These are phyloP conservation scores for Daptonema setosum DNA, from an alignment of 2,888 invertebrate genomes.

Conservation along the genomic window DNA sequence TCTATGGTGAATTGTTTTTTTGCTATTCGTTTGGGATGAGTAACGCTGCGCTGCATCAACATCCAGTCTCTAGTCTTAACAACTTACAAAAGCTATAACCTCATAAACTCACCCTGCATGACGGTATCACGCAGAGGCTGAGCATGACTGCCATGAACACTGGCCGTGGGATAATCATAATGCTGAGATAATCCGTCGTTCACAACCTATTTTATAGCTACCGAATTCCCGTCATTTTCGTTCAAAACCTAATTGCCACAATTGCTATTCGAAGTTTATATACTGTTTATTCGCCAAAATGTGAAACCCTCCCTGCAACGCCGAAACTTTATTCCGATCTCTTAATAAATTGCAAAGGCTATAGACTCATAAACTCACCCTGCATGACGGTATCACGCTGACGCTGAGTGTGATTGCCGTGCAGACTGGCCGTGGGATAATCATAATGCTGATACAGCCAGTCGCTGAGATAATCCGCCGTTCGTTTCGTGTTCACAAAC, in stretches of 20 bases:
- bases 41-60: too few species aligned
- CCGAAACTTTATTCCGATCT: too few species aligned
- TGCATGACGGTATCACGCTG: slow-evolving; percentile 65
- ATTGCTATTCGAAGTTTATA: too few species aligned
- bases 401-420: slow-evolving; percentile 78
- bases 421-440: slow-evolving; percentile 42
- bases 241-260: too few species aligned
- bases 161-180: slow-evolving; percentile 40
- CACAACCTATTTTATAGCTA: too few species aligned
- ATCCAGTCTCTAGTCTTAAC: too few species aligned
- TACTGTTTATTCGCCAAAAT: background rate
- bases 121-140: slow-evolving; percentile 78
- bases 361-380: slow-evolving; percentile 22
- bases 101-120: slow-evolving; percentile 33
- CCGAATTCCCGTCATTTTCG: too few species aligned
- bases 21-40: too few species aligned
- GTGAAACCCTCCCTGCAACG: too few species aligned
- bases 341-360: too few species aligned
- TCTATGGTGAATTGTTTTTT: too few species aligned
- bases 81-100: too few species aligned
- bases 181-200: slow-evolving; percentile 48
- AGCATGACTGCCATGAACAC: slow-evolving; percentile 78
- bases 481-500: slow-evolving; percentile 85
- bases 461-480: slow-evolving; percentile 62
- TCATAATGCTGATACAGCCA: slow-evolving; percentile 50